Percentiles rank a stretch among this genome's conserved stretches.
These are phyloP conservation scores for Typhlomys cinereus DNA, from an alignment of 2,113 vertebrate genomes.

Conservation along the genomic window DNA sequence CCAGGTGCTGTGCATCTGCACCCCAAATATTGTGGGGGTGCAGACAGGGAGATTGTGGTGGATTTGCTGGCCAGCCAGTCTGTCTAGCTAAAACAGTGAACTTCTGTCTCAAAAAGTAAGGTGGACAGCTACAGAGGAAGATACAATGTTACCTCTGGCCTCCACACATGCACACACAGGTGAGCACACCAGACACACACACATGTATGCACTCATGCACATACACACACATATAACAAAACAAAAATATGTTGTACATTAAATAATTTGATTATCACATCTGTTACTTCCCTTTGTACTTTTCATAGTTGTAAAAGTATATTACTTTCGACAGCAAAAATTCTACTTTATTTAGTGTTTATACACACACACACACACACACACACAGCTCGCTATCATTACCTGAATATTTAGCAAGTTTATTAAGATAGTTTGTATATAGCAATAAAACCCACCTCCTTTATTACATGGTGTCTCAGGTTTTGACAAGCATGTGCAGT, in stretches of 20 bases:
- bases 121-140: background rate
- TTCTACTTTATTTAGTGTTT: background rate
- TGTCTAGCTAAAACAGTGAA: background rate
- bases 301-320: slow-evolving; percentile 41
- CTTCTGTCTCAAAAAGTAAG: background rate
- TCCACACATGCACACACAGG: background rate
- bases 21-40: background rate
- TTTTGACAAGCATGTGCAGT: background rate
- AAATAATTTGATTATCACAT: background rate
- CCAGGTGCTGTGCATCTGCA: no score
- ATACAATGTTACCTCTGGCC: background rate
- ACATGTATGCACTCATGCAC: background rate
- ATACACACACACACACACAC: background rate
- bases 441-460: background rate
- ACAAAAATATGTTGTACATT: background rate
- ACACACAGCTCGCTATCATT: background rate
- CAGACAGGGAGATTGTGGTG: background rate
- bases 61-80: background rate
- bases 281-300: background rate
- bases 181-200: no score
- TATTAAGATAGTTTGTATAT: background rate
- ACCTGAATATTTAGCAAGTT: background rate
- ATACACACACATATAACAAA: background rate
- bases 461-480: background rate
- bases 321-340: background rate